Evolutionary conservation across 2,797 vertebrate genomes (phyloP), one percentile per base, ranked within the genome.

Genomic region (Agapornis canus): DNA sequence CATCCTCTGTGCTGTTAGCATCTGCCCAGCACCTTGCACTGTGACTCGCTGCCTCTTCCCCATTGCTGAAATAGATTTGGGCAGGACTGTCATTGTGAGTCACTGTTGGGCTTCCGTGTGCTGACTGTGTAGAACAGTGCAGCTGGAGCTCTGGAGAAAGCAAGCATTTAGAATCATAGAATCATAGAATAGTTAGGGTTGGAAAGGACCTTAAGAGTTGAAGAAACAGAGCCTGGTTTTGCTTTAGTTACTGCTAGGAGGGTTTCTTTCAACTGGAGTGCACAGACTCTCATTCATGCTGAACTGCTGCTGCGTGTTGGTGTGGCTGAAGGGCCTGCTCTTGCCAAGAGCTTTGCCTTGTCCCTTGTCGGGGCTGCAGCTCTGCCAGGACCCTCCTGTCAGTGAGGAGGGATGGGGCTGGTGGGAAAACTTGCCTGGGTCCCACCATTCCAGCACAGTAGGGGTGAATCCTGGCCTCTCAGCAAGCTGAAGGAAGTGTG

Each of bases 11-110:
- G 61, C 31, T 79, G 7, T 47, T 71, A 16, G 57, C 48, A 71
- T 49, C 59, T 52, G 51, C 43, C 32, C 21, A 8, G 6, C 18
- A 32, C 48, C 0, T 1, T 11, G 47, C 10, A 29, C n/a, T 0
- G 0, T 13, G 75, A 63, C 35, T 32, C 26, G 35, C 57, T 45
- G 42, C 17, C 20, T 71, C 56, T 49, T 86, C 40, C 22, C 43
- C 23, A 5, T 27, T 43, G 8, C 11, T 35, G 6, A 35, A 64
- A 49, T 59, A 42, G 61, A 43, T 78, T 54, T 63, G 65, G 42
- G 52, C n/a, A 78, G 16, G 31, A 71, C 13, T 78, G 13, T 29
- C 42, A 51, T 43, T 64, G 26, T 86, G 56, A 85, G 32, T 87
- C 39, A 15, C 16, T 42, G 23, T 4, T 66, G 40, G 61, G 31